Base-by-base conservation (phyloP, 2,888 invertebrate species). In the Incurvaria masculella region DNA sequence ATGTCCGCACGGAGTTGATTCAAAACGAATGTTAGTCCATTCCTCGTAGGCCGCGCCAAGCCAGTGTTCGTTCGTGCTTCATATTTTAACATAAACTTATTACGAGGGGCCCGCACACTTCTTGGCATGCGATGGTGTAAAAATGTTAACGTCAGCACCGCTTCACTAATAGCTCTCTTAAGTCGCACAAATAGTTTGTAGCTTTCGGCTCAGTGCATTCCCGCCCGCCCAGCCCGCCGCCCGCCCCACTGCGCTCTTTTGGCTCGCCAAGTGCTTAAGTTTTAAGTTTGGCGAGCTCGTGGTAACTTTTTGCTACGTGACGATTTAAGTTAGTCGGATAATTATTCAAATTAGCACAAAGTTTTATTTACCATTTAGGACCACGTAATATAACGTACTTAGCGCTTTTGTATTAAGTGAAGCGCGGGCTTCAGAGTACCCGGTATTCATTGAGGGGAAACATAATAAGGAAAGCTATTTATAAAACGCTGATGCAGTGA, bases 151-250 rank as follows among this genome's bases (percentile, higher is more conserved):
- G 45, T 48, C 51, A 42, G 42, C 49, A 26, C 51, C 45, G 43
- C 49, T 51, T 42, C 46, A 49, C 50, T 51, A 52, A 53, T 52
- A 50, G 48, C 50, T 47, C 48, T 49, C 52, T 49, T 48, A 49
- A 49, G 43, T 49, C 47, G 42, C 14, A 33, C 33, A 33, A 33
- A 33, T 33, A 33, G 33, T 33, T 33, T 6, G 33, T 33, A 33
- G 33, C 14, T 3, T 33, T 33, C 10, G 23, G 23, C 10, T 33
- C 14, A 14, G 14, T 33, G n/a, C n/a, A n/a, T 33, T 33, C 33
- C 5, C 23, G 10, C 5, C 23, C 23, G 23, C 23, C n/a, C n/a
- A n/a, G n/a, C n/a, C n/a, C n/a, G n/a, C n/a, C n/a, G n/a, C n/a
- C n/a, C n/a, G n/a, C n/a, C n/a, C n/a, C n/a, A n/a, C n/a, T n/a